phyloP scores from a whole-genome alignment of 2,113 vertebrate species.

The Sisor rabdophorus region DNA sequence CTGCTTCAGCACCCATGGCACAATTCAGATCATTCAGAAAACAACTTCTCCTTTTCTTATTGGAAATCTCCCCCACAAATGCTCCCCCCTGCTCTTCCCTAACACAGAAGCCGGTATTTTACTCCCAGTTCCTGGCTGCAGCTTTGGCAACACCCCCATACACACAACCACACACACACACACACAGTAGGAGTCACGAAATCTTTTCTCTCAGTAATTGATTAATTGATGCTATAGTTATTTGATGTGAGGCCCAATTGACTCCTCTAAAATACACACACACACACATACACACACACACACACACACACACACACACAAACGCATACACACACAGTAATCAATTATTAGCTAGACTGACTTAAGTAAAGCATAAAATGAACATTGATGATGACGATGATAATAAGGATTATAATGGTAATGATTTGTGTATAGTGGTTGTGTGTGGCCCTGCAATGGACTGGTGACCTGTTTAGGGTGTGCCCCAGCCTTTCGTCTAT shows the following conservation, averaged over 20 bases:
- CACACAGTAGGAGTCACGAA: slow-evolving; percentile 25
- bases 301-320: slow-evolving; percentile 8
- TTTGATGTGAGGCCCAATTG: slow-evolving; percentile 57
- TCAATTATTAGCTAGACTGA: no score
- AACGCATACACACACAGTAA: not conserved
- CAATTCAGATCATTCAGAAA: slow-evolving; percentile 69
- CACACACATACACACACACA: not conserved
- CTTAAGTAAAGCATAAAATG: no score
- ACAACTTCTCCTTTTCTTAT: slow-evolving; percentile 64
- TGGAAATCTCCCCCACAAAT: slow-evolving; percentile 56
- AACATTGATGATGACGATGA: no score
- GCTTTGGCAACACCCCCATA: slow-evolving; percentile 44
- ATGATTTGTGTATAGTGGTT: no score
- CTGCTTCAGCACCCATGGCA: slow-evolving; percentile 46
- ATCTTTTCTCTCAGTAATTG: slow-evolving; percentile 71
- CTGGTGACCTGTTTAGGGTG: no score
- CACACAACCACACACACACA: slow-evolving; percentile 8
- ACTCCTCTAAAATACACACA: slow-evolving; percentile 58
- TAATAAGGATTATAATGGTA: no score
- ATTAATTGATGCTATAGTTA: slow-evolving; percentile 70
- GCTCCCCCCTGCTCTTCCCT: slow-evolving; percentile 59
- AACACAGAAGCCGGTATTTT: slow-evolving; percentile 58
- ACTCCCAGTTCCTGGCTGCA: slow-evolving; percentile 59
- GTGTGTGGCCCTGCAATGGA: no score
- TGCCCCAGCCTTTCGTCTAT: no score